Conservation (phyloP, 2,113 vertebrate genomes). For the Collichthys lucidus region DNA sequence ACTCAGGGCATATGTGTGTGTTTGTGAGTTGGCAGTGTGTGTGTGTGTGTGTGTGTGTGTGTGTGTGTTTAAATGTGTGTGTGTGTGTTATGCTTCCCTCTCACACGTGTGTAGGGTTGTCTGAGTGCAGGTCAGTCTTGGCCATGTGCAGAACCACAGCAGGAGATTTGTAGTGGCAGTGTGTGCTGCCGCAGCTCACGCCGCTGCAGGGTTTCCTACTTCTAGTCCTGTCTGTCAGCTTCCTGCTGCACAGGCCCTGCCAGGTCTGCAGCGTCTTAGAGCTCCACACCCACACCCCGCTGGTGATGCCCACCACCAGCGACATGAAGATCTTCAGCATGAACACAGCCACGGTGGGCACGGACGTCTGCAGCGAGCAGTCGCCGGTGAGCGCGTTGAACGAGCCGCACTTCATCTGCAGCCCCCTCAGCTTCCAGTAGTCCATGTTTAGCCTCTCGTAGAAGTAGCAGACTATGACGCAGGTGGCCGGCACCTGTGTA, state of each 20-base stretch:
- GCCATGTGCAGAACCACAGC: slow-evolving; percentile 92
- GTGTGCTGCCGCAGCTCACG: slow-evolving; percentile 88
- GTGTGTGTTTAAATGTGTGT: slow-evolving; percentile 4
- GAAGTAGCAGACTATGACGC: slow-evolving; percentile 97
- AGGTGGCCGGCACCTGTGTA: slow-evolving; percentile 98
- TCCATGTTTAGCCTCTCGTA: slow-evolving; percentile 96
- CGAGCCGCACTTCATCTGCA: slow-evolving; percentile 86
- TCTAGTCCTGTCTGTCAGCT: slow-evolving; percentile 89
- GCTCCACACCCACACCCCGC: slow-evolving; percentile 99
- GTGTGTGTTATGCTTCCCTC: slow-evolving; percentile 4
- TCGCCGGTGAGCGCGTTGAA: slow-evolving; percentile 83
- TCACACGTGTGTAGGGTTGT: slow-evolving; percentile 92
- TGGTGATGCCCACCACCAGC: slow-evolving; percentile 98
- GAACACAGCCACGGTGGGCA: slow-evolving; percentile 95
- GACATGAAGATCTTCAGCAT: slow-evolving; percentile 99
- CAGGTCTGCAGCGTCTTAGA: slow-evolving; percentile 99
- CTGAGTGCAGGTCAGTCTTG: slow-evolving; percentile 93
- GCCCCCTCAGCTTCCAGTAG: slow-evolving; percentile 92
- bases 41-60: slow-evolving; percentile 6
- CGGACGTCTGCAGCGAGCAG: slow-evolving; percentile 91
- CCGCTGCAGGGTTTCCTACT: slow-evolving; percentile 90
- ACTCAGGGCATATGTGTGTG: slow-evolving; percentile 56
- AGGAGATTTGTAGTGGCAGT: slow-evolving; percentile 95
- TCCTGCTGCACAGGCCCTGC: slow-evolving; percentile 95
- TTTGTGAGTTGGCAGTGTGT: slow-evolving; percentile 8